Percentiles rank a stretch among this genome's conserved stretches.
phyloP scores from a whole-genome alignment of 1,140 invertebrate species.

The Tetranychus cinnabarinus region DNA sequence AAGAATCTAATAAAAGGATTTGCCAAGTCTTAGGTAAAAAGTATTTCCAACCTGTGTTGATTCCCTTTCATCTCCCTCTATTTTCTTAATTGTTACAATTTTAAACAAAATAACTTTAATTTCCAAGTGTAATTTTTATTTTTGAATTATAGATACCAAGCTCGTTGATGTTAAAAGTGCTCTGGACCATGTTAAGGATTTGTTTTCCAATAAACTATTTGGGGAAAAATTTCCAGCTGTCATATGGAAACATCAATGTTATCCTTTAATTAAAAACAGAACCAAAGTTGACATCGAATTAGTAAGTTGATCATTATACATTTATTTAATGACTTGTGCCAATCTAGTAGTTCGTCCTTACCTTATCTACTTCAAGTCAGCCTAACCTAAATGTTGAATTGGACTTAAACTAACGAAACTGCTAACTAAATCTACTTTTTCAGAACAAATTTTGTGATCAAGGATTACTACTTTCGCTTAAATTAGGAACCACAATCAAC shows the following conservation, averaged over 20 bases:
- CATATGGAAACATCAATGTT: slow-evolving; percentile 5
- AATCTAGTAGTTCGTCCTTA: neutral
- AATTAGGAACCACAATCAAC: neutral
- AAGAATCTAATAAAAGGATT: no score
- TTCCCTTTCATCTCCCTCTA: no score
- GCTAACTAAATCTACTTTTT: neutral
- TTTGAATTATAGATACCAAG: neutral
- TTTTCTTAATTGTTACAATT: no score
- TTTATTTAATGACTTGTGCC: neutral
- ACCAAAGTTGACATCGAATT: neutral
- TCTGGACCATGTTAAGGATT: neutral
- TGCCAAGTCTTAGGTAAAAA: no score
- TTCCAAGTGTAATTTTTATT: neutral
- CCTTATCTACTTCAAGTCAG: neutral
- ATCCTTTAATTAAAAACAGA: neutral
- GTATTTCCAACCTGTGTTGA: no score
- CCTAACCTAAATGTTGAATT: neutral
- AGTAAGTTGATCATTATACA: neutral
- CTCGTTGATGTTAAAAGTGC: neutral
- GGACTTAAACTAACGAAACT: neutral
- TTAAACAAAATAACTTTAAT: no score
- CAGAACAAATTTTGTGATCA: neutral
- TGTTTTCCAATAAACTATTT: neutral
- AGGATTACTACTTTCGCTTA: neutral
- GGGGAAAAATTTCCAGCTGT: neutral